Percentiles rank a stretch among this genome's conserved stretches.
phyloP scores from a whole-genome alignment of 2,797 vertebrate genomes.

The Semaprochilodus insignis region DNA sequence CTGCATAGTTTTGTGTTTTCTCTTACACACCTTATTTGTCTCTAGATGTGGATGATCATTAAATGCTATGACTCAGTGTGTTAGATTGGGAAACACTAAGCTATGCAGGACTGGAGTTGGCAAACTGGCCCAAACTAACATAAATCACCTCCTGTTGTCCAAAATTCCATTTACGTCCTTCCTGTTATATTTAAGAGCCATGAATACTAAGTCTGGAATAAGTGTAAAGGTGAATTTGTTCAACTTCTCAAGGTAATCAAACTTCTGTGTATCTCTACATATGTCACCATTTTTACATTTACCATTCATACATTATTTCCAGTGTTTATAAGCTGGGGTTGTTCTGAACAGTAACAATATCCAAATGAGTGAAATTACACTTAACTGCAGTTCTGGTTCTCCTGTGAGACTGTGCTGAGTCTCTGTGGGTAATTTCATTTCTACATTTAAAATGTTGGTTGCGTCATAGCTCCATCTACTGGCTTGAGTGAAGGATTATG shows the following conservation, averaged over 20 bases:
- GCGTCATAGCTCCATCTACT: slow-evolving; percentile 73
- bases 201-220: background rate
- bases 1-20: background rate
- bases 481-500: slow-evolving; percentile 46
- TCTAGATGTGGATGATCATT: background rate
- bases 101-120: background rate
- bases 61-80: background rate
- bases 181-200: background rate
- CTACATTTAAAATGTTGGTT: slow-evolving; percentile 1
- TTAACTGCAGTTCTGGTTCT: background rate
- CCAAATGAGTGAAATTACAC: background rate
- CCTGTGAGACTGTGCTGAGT: background rate
- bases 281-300: background rate
- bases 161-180: background rate
- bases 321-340: background rate
- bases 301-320: background rate
- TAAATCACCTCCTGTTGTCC: background rate
- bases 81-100: background rate
- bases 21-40: background rate
- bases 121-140: background rate
- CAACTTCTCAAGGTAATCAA: background rate
- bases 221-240: background rate
- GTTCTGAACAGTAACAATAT: background rate
- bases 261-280: background rate
- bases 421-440: background rate